Evolutionary conservation across 2,888 invertebrate species (phyloP), one percentile per base, ranked within the genome.

Genomic region (Norana najaformis): DNA sequence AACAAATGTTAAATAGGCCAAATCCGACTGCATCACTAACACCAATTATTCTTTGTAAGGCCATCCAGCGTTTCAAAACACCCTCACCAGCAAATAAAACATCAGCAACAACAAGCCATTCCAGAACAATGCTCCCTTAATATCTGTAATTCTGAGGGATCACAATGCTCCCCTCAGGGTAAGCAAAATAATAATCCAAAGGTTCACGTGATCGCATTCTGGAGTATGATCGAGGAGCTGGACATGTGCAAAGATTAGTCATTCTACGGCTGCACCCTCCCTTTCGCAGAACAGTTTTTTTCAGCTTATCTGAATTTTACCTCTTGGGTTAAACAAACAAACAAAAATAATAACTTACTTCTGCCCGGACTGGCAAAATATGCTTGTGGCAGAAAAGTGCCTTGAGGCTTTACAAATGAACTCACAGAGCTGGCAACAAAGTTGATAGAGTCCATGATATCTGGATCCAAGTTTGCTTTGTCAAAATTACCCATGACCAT

Each of bases 401-500:
- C 41, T 13, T 69, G 69, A 11, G n/a, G n/a, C n/a, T 30, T 53
- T 69, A 69, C n/a, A 69, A 69, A 69, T 36, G 39, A 35, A 88
- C 91, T 83, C 41, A 92, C 92, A 34, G 91, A 91, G 37, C 97
- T 97, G 36, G 97, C 97, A 97, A 98, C 97, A 94, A 98, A 98
- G 94, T 98, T 97, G 92, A 97, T 96, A 53, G 98, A 97, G 14
- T 89, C 83, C 38, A 30, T 38, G 37, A 89, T 89, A 0, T 82
- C 89, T 93, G 97, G 97, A 47, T 97, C 96, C 94, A 97, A 97
- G 92, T 96, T 96, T 83, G 96, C 96, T 94, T 97, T 97, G 89
- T 96, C 96, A 93, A 97, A 97, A 95, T 97, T 97, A 0, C 97
- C 97, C 97, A 98, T 97, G 0, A 98, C 96, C 97, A 98, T 97